phyloP scores from a whole-genome alignment of 1,140 invertebrate species.

The Popillia japonica region DNA sequence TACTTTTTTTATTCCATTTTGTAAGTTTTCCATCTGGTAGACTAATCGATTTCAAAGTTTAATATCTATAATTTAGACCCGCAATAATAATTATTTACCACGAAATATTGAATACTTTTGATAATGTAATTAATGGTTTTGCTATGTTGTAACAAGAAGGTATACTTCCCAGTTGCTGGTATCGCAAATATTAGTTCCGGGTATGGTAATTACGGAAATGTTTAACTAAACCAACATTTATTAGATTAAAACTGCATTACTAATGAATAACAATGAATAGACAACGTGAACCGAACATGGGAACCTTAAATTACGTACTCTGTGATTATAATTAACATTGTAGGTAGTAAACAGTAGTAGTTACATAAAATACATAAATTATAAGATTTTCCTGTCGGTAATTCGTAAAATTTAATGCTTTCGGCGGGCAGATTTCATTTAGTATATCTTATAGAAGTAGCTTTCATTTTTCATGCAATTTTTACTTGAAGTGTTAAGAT shows the following conservation, averaged over 20 bases:
- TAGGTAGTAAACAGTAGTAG: too few relatives aligned
- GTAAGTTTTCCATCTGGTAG: background rate
- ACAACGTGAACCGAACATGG: too few relatives aligned
- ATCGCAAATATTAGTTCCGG: conserved; percentile 3
- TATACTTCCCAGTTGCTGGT: background rate
- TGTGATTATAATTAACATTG: too few relatives aligned
- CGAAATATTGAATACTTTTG: background rate
- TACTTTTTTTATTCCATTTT: background rate
- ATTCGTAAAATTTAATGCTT: too few relatives aligned
- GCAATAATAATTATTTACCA: background rate
- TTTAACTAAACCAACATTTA: background rate
- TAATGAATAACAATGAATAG: too few relatives aligned
- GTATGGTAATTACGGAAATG: background rate
- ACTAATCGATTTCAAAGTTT: background rate
- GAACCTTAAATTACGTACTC: too few relatives aligned
- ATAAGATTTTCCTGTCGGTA: too few relatives aligned
- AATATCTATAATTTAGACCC: background rate
- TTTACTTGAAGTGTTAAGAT: too few relatives aligned
- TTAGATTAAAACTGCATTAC: background rate
- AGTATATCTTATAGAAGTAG: too few relatives aligned
- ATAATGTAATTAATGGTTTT: background rate
- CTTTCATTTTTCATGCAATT: too few relatives aligned
- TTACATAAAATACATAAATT: too few relatives aligned
- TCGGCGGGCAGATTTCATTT: too few relatives aligned
- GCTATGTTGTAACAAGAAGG: background rate